Conservation (phyloP, 2,797 vertebrate species). For the Brachyalestes nurse region DNA sequence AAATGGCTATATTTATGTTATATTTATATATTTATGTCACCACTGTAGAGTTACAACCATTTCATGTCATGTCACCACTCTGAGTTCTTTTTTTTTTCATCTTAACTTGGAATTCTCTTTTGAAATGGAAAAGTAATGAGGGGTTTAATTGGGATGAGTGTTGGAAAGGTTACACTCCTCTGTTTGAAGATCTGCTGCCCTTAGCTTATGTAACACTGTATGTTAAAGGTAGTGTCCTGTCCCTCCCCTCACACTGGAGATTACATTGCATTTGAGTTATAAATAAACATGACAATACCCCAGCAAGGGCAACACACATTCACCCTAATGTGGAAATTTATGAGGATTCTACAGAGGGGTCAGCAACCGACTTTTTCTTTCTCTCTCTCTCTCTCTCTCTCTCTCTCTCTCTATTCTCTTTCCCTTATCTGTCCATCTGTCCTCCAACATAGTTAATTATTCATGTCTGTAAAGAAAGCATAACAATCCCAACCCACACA, state of each 20-base stretch:
- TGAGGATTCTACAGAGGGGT: slow-evolving; percentile 11
- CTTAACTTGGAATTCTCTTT: no score
- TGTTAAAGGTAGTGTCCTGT: slow-evolving; percentile 23
- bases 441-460: no score
- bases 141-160: neutral
- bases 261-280: slow-evolving; percentile 41
- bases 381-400: neutral
- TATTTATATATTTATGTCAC: no score
- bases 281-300: slow-evolving; percentile 53
- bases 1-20: no score
- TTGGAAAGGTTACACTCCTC: neutral
- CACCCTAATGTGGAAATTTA: slow-evolving; percentile 45
- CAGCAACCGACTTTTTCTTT: neutral
- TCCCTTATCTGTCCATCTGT: neutral
- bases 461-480: no score
- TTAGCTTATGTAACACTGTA: slow-evolving; percentile 36
- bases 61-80: no score
- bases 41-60: no score
- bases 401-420: neutral
- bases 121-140: no score
- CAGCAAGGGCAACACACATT: slow-evolving; percentile 10
- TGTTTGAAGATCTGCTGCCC: neutral
- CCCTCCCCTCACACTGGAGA: slow-evolving; percentile 17
- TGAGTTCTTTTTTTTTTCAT: no score
- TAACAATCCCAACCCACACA: no score